phyloP scores from a whole-genome alignment of 1,140 invertebrate species.

The Cyphomyrmex costatus region DNA sequence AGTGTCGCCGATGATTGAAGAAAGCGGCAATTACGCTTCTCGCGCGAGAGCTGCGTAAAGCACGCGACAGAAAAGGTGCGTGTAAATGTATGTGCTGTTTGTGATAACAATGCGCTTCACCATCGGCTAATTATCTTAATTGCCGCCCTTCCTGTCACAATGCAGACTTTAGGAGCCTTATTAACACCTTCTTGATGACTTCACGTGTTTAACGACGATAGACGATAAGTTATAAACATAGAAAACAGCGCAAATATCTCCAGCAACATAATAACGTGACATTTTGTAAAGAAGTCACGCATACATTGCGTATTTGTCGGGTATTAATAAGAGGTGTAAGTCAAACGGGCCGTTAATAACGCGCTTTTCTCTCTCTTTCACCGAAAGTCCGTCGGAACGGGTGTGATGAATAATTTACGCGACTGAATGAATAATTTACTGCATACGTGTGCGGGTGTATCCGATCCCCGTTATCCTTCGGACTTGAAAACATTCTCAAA shows the following conservation, averaged over 20 bases:
- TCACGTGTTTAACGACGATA: background rate
- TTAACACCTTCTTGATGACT: slow-evolving; percentile 24
- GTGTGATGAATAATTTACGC: slow-evolving; percentile 42
- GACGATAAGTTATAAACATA: background rate
- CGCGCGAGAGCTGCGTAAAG: slow-evolving; percentile 31
- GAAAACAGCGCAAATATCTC: background rate
- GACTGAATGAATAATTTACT: slow-evolving; percentile 24
- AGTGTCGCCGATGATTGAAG: slow-evolving; percentile 41
- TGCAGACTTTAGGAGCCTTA: background rate
- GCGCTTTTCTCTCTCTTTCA: slow-evolving; percentile 35
- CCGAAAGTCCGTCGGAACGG: slow-evolving; percentile 31
- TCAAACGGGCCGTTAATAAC: slow-evolving; percentile 33
- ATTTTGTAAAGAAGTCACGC: slow-evolving; percentile 6
- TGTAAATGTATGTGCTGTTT: slow-evolving; percentile 27
- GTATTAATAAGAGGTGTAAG: slow-evolving; percentile 13
- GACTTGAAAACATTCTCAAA: slow-evolving; percentile 23
- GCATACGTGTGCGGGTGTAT: background rate
- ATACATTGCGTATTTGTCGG: slow-evolving; percentile 25
- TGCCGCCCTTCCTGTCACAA: slow-evolving; percentile 26
- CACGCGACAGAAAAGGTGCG: slow-evolving; percentile 53
- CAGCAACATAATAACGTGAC: background rate
- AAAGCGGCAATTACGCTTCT: slow-evolving; percentile 63
- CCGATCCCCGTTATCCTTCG: slow-evolving; percentile 31
- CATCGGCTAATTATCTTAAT: slow-evolving; percentile 69
- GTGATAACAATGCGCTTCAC: slow-evolving; percentile 54